Evolutionary conservation across 2,797 vertebrate genomes (phyloP).

Genomic region (Anisognathus igniventris): DNA sequence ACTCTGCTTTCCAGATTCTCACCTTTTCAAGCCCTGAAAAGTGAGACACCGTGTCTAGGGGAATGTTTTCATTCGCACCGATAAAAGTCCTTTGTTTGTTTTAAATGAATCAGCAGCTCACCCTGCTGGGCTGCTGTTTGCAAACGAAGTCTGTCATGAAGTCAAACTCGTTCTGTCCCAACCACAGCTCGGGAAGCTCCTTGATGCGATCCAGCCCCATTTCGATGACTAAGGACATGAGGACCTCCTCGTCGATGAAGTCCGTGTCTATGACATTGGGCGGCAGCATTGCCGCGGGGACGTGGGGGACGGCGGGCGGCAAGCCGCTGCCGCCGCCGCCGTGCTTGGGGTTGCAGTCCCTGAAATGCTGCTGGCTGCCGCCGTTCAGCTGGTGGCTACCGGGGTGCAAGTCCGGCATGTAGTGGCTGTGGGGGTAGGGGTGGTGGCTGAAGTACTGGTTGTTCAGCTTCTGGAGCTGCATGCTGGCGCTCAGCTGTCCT

Average conservation of each 20-base stretch:
- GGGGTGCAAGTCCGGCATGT: conserved; percentile 85
- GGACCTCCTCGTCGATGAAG: conserved; percentile 89
- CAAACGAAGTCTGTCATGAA: conserved; percentile 90
- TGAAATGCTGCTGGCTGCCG: conserved; percentile 82
- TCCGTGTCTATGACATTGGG: conserved; percentile 90
- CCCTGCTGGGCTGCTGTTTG: conserved; percentile 88
- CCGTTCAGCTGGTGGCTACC: conserved; percentile 82
- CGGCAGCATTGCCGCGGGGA: conserved; percentile 84
- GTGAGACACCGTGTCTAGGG: conserved; percentile 79
- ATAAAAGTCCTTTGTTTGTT: conserved; percentile 72
- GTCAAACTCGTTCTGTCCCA: conserved; percentile 89
- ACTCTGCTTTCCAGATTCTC: conserved; percentile 80
- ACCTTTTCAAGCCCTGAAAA: conserved; percentile 76
- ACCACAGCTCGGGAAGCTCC: conserved; percentile 88
- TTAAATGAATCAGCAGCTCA: conserved; percentile 82
- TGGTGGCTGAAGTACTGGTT: conserved; percentile 88
- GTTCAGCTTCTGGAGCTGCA: conserved; percentile 89
- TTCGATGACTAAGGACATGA: conserved; percentile 88
- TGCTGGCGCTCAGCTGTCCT: conserved; percentile 84
- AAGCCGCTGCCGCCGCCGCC: conserved; percentile 65
- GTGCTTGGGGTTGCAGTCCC: conserved; percentile 84
- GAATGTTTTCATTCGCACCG: conserved; percentile 80
- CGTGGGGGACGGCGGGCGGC: conserved; percentile 79
- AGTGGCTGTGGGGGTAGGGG: conserved; percentile 83
- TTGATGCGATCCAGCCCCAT: conserved; percentile 90